Conservation (phyloP, 2,888 invertebrate species). For the Adela reaumurella region DNA sequence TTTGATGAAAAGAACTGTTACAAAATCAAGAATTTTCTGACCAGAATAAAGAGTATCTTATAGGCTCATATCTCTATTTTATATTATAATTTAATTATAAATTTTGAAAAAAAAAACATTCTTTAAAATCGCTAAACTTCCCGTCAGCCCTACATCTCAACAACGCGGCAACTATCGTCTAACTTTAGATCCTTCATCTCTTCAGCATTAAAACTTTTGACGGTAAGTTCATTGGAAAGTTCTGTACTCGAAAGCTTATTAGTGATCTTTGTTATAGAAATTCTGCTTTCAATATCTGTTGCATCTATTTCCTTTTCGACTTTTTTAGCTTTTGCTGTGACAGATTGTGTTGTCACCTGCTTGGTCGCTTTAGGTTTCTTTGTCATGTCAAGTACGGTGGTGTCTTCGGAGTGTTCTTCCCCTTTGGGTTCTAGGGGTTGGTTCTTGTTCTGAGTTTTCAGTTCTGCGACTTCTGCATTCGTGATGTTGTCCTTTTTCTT, state of each 20-base stretch:
- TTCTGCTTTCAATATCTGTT: conserved; percentile 46
- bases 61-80: no score
- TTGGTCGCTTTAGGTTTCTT: conserved; percentile 37
- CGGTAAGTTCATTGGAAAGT: conserved; percentile 29
- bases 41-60: no score
- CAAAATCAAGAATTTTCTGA: no score
- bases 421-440: conserved; percentile 20
- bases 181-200: conserved; percentile 40
- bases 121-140: no score
- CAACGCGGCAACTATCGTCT: conserved; percentile 21
- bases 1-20: no score
- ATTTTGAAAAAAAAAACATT: no score
- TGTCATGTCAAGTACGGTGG: conserved; percentile 41
- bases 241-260: conserved; percentile 44
- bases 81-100: no score
- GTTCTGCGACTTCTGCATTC: conserved; percentile 83
- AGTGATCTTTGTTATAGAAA: conserved; percentile 51
- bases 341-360: conserved; percentile 19
- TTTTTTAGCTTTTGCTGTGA: conserved; percentile 31
- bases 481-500: conserved; percentile 93
- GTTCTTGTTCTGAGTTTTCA: conserved; percentile 58
- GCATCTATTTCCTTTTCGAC: conserved; percentile 38
- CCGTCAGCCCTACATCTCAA: conserved; percentile 34
- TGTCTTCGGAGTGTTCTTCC: conserved; percentile 35
- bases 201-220: conserved; percentile 41